Conservation (phyloP, 2,113 vertebrate species). For the Psammodynastes pulverulentus region DNA sequence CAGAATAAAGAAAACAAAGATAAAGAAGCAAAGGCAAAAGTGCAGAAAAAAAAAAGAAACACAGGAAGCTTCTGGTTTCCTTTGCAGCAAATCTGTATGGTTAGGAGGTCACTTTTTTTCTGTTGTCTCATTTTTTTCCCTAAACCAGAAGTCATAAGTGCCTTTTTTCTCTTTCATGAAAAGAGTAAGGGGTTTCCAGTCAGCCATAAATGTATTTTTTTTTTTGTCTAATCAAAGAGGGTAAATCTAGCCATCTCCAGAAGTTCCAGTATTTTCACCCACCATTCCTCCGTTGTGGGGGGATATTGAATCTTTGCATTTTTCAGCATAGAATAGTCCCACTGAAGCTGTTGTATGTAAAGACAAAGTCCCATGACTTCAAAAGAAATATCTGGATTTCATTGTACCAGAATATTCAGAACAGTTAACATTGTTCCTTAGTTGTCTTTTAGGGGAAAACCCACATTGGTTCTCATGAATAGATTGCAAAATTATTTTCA, state of each 20-base stretch:
- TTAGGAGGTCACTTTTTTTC: not conserved
- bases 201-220: not conserved
- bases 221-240: not conserved
- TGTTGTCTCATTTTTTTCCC: not conserved
- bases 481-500: not conserved
- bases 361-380: not conserved
- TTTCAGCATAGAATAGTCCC: not conserved
- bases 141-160: not conserved
- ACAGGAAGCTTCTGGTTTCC: not conserved
- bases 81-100: not conserved
- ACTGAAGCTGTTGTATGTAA: not conserved
- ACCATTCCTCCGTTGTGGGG: not conserved
- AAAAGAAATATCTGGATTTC: not conserved
- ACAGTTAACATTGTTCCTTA: not conserved
- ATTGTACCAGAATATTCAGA: not conserved
- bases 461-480: not conserved
- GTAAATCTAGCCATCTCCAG: not conserved
- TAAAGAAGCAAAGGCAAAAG: not conserved
- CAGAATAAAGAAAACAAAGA: not conserved
- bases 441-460: not conserved
- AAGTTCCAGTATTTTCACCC: not conserved
- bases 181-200: not conserved
- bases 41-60: not conserved
- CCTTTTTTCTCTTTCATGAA: not conserved
- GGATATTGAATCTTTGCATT: not conserved